Evolutionary conservation across 2,888 invertebrate genomes (phyloP), one percentile per base, ranked within the genome.

Genomic region (Zaprionus lineosus): DNA sequence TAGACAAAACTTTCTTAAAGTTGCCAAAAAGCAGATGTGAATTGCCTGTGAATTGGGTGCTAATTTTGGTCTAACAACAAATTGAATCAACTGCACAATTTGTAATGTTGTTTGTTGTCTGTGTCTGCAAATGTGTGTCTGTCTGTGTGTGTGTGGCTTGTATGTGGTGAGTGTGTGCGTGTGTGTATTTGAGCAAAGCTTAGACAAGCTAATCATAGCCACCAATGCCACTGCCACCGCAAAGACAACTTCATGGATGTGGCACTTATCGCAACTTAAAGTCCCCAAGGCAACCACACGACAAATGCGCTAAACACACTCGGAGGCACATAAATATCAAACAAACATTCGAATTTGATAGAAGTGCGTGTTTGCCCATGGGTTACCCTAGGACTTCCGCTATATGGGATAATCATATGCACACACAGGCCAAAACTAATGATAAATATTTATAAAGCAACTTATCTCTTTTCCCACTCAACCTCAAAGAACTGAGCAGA

Each of bases 241-340:
- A 36, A 31, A 44, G 33, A 12, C 57, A 18, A 16, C 26, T 18
- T 16, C 29, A 29, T 28, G 41, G 16, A 16, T 34, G 19, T 26
- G 33, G 9, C 31, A 31, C 60, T 68, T 71, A 68, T 72, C 72
- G 19, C 34, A 43, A 53, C 6, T 48, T 41, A 5, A 46, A 52
- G 33, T 44, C 16, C 53, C 43, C 40, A 43, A 53, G 48, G 37
- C 64, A 48, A 28, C 33, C 18, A 8, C 11, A 6, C 16, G 31
- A 43, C 36, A 52, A 52, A 44, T 36, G 28, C 28, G 21, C 34
- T 36, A 56, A 56, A 46, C 57, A 46, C 40, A 47, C 18, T n/a
- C n/a, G n/a, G n/a, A n/a, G n/a, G 41, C 12, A 43, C 36, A 37
- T 34, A 39, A 34, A 52, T 44, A 63, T 40, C 57, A 34, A 37